Evolutionary conservation across 2,888 invertebrate genomes (phyloP).

Genomic region (Ophion obscuratus): DNA sequence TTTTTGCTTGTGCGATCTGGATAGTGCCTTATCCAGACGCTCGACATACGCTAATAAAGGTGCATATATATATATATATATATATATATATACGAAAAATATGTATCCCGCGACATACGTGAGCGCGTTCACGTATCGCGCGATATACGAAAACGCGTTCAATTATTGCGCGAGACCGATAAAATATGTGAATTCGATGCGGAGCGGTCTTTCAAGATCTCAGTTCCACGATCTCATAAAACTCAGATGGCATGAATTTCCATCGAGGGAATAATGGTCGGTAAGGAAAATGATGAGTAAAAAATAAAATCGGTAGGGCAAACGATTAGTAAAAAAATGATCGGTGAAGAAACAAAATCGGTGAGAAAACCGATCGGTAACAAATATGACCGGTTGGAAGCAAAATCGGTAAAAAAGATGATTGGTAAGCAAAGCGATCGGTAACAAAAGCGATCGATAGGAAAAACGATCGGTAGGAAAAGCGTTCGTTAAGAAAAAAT

Average conservation of each 20-base stretch:
- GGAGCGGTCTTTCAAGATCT: neutral
- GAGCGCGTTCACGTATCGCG: slow-evolving; percentile 1
- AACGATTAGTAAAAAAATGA: too few relatives aligned
- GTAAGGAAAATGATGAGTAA: neutral
- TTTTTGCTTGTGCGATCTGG: neutral
- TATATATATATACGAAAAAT: neutral
- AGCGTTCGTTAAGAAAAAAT: neutral
- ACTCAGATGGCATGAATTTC: neutral
- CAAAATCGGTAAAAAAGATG: too few relatives aligned
- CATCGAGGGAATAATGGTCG: neutral
- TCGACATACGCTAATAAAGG: too few relatives aligned
- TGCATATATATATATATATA: neutral
- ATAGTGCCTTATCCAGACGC: neutral
- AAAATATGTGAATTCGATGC: slow-evolving; percentile 1
- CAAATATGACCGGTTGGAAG: too few relatives aligned
- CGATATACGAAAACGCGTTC: neutral
- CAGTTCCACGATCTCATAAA: neutral
- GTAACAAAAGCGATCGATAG: neutral
- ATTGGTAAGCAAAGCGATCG: too few relatives aligned
- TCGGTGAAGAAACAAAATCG: too few relatives aligned
- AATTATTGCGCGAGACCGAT: neutral
- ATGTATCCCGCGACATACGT: neutral
- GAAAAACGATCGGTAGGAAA: too few relatives aligned
- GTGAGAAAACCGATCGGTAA: too few relatives aligned
- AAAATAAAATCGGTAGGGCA: neutral